Base-by-base conservation (phyloP, 2,797 vertebrate species). In the Aphelocoma californica region DNA sequence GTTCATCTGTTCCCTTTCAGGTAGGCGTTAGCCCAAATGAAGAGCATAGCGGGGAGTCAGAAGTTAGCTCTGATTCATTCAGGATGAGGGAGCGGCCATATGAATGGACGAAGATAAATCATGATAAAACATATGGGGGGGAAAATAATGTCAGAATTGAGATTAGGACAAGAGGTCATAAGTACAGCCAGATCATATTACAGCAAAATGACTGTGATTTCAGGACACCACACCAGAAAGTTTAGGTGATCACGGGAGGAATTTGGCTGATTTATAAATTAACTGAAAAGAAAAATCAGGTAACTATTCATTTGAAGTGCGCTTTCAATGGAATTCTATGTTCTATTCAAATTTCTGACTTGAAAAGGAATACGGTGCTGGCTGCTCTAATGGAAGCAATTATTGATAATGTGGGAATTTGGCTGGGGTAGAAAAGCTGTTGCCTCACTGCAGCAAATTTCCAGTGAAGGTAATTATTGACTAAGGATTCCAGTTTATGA, bases 261-360 rank as follows among this genome's bases (percentile, higher is more conserved):
- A 87, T 60, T 73, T 50, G 32, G 19, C 21, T 92, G 53, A 83
- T 87, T 89, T 95, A 91, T 88, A 90, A 81, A 90, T 90, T 74
- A 90, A 17, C 42, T 74, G 90, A 83, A 78, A 85, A 87, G 56
- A 78, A 93, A 83, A 96, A 86, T 81, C 51, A 71, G 48, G 5
- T 71, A 82, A 60, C 48, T 78, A 29, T 77, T 90, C 21, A 61
- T 81, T 45, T 82, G 38, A 69, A 77, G 57, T 32, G 5, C 38
- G 10, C 16, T 24, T 82, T 78, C 32, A 53, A 9, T 50, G 67
- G 66, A 86, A 75, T 75, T 75, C 51, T 79, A 8, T 47, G 32
- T 74, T 86, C 20, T 85, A 31, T 73, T 93, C 38, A 64, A 17
- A 67, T 57, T 74, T 92, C 75, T 90, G 72, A 67, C 69, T 78